phyloP scores from a whole-genome alignment of 2,113 vertebrate species.

The Pseudopipra pipra region DNA sequence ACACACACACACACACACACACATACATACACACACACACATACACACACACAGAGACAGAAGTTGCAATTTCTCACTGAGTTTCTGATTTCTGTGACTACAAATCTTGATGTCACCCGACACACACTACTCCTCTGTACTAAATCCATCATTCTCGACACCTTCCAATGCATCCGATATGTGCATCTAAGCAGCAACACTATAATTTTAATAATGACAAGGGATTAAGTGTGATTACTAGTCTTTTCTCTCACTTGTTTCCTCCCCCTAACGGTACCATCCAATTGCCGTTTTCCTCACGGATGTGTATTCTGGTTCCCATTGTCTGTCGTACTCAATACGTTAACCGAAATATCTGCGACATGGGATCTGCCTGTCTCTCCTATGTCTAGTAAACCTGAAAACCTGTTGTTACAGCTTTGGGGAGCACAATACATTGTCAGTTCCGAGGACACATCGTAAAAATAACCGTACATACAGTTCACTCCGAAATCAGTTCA shows the following conservation, averaged over 20 bases:
- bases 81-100: not conserved
- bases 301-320: not conserved
- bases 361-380: not conserved
- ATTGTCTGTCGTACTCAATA: not conserved
- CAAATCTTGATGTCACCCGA: not conserved
- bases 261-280: not conserved
- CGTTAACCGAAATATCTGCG: not conserved
- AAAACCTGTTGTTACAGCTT: slow-evolving; percentile 12
- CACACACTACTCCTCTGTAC: not conserved
- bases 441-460: not conserved
- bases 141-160: slow-evolving; percentile 20
- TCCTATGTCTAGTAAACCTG: not conserved
- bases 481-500: not conserved
- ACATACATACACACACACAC: not conserved
- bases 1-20: not conserved
- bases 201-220: slow-evolving; percentile 50
- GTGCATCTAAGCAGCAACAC: not conserved
- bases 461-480: not conserved
- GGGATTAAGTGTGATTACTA: slow-evolving; percentile 29
- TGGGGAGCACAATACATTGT: not conserved
- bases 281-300: not conserved
- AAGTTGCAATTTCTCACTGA: not conserved
- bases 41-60: not conserved
- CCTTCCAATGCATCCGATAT: not conserved
- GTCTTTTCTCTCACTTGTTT: slow-evolving; percentile 5